phyloP scores from a whole-genome alignment of 2,113 vertebrate species.

The Brachypodius melanocephalos region DNA sequence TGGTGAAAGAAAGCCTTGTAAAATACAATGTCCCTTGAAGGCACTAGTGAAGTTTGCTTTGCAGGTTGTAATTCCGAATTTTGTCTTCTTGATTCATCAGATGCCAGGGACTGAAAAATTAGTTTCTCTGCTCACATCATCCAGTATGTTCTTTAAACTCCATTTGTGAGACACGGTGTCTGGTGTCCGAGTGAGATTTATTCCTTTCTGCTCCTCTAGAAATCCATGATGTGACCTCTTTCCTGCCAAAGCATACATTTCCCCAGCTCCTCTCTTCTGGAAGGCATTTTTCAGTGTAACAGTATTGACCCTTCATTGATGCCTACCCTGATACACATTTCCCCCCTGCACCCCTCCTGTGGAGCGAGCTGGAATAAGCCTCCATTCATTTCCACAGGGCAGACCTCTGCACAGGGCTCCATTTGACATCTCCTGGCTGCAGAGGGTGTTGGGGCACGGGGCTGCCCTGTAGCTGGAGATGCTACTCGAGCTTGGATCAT shows the following conservation, averaged over 20 bases:
- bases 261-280: background rate
- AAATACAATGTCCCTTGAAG: background rate
- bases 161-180: background rate
- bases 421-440: background rate
- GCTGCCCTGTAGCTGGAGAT: background rate
- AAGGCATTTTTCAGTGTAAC: background rate
- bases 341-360: background rate
- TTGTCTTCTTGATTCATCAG: background rate
- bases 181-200: conserved; percentile 5
- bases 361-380: background rate
- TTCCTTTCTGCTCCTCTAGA: background rate
- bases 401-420: background rate
- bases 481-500: background rate
- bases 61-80: background rate
- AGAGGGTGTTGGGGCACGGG: background rate
- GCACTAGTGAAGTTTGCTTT: background rate
- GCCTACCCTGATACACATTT: background rate
- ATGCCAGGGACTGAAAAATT: background rate
- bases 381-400: background rate
- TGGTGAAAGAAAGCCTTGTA: background rate
- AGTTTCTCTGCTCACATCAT: background rate
- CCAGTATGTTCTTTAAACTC: background rate
- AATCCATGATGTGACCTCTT: background rate
- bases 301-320: background rate
- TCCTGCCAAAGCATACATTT: background rate